These are phyloP conservation scores for Polia nebulosa DNA, from an alignment of 2,888 invertebrate genomes.

Conservation along the genomic window DNA sequence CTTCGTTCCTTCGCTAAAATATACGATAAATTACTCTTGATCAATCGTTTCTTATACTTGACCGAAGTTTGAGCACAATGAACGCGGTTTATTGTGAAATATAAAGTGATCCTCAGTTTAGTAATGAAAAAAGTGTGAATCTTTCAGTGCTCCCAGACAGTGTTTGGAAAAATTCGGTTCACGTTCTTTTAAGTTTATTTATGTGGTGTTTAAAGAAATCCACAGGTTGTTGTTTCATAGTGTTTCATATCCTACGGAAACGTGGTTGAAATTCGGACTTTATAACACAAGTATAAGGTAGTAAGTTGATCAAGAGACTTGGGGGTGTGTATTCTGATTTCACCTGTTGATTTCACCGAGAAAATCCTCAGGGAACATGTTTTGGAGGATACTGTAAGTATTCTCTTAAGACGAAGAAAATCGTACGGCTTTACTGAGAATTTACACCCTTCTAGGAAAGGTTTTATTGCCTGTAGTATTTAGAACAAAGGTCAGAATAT, in stretches of 20 bases:
- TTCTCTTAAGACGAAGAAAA: slow-evolving; percentile 49
- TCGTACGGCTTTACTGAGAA: slow-evolving; percentile 6
- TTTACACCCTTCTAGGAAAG: slow-evolving; percentile 1
- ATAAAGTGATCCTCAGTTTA: slow-evolving; percentile 36
- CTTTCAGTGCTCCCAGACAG: slow-evolving; percentile 26
- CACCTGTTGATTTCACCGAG: slow-evolving; percentile 88
- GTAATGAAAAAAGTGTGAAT: slow-evolving; percentile 22
- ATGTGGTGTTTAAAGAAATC: slow-evolving; percentile 73
- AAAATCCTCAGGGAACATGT: slow-evolving; percentile 83
- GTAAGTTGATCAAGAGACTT: slow-evolving; percentile 75
- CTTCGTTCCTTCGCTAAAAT: slow-evolving; percentile 73
- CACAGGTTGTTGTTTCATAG: slow-evolving; percentile 85
- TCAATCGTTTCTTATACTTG: slow-evolving; percentile 49
- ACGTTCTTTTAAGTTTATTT: slow-evolving; percentile 57
- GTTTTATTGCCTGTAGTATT: slow-evolving; percentile 11
- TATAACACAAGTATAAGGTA: slow-evolving; percentile 79
- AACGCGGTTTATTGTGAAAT: slow-evolving; percentile 31
- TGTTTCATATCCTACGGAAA: slow-evolving; percentile 63
- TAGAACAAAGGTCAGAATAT: not conserved
- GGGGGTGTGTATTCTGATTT: slow-evolving; percentile 83
- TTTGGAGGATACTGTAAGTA: slow-evolving; percentile 86
- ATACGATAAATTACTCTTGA: slow-evolving; percentile 72
- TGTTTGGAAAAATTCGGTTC: slow-evolving; percentile 41
- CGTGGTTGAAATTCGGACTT: slow-evolving; percentile 80
- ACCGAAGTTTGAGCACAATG: slow-evolving; percentile 46